These are phyloP conservation scores for Octonoba sinensis DNA, from an alignment of 2,888 invertebrate species.

Conservation along the genomic window DNA sequence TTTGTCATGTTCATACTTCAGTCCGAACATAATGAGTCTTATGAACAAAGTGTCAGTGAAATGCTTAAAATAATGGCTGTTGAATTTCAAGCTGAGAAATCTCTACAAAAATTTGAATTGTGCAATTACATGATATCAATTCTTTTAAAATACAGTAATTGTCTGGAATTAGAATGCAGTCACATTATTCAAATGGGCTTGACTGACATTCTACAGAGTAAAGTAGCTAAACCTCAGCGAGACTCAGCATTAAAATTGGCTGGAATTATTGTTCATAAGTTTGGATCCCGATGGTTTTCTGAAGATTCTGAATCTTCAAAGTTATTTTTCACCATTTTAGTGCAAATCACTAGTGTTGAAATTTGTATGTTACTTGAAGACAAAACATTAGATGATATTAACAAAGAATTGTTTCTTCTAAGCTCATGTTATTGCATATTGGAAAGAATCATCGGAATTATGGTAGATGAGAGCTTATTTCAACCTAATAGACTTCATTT, in stretches of 20 bases:
- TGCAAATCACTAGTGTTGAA: conserved; percentile 91
- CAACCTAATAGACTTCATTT: conserved; percentile 23
- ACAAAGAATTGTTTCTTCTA: conserved; percentile 67
- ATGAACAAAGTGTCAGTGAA: conserved; percentile 19
- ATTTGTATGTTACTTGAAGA: conserved; percentile 94
- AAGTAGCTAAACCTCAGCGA: conserved; percentile 87
- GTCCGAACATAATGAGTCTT: conserved; percentile 14
- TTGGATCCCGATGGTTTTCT: conserved; percentile 88
- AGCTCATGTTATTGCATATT: conserved; percentile 69
- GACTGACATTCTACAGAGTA: conserved; percentile 86
- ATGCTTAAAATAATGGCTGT: conserved; percentile 77
- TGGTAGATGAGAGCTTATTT: conserved; percentile 68
- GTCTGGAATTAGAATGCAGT: conserved; percentile 36
- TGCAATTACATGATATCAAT: conserved; percentile 74
- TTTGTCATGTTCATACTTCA: conserved; percentile 36
- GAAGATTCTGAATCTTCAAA: conserved; percentile 76
- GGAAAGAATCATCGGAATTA: conserved; percentile 69
- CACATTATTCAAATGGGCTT: conserved; percentile 81
- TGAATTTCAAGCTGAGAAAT: conserved; percentile 90
- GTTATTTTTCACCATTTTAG: conserved; percentile 83
- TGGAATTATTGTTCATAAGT: conserved; percentile 82
- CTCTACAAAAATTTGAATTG: conserved; percentile 89
- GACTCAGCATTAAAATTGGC: conserved; percentile 89
- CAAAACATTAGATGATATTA: conserved; percentile 78
- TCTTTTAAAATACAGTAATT: conserved; percentile 30